Conservation (phyloP, 2,113 vertebrate genomes). For the Calidris pygmaea region DNA sequence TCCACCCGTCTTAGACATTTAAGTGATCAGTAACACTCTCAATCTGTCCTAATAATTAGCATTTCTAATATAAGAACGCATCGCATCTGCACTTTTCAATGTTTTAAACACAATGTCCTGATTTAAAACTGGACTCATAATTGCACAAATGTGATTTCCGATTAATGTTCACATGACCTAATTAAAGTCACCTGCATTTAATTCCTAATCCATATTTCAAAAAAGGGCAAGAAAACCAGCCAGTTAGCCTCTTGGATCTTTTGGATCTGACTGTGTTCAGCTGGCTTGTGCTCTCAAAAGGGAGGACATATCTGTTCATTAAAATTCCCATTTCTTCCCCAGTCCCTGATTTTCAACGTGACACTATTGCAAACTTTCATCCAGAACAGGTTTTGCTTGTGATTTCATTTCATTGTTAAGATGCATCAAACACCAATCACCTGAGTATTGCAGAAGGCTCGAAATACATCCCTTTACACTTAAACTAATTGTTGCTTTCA, state of each 20-base stretch:
- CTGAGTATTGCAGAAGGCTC: not conserved
- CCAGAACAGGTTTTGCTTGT: not conserved
- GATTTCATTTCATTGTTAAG: not conserved
- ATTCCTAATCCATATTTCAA: not conserved
- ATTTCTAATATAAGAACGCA: constrained; percentile 20
- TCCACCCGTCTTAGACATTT: constrained; percentile 19
- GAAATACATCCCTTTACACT: not conserved
- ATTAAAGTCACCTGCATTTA: constrained; percentile 20
- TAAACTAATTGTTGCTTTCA: constrained; percentile 6
- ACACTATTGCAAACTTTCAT: not conserved
- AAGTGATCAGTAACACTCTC: not conserved
- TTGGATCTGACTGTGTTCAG: not conserved
- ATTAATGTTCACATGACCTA: not conserved
- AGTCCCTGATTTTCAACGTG: not conserved
- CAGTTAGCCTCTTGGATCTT: not conserved
- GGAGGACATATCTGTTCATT: not conserved
- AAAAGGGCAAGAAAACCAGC: not conserved
- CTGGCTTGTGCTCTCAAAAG: not conserved
- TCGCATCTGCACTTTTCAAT: not conserved
- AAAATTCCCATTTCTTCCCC: not conserved
- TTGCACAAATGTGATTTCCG: not conserved
- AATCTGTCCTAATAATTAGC: constrained; percentile 27
- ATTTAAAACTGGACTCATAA: not conserved
- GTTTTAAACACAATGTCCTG: not conserved
- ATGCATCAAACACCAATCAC: not conserved